These are phyloP conservation scores for Platygyra sinensis DNA, from an alignment of 64 coral and sea anemone species.

Conservation along the genomic window DNA sequence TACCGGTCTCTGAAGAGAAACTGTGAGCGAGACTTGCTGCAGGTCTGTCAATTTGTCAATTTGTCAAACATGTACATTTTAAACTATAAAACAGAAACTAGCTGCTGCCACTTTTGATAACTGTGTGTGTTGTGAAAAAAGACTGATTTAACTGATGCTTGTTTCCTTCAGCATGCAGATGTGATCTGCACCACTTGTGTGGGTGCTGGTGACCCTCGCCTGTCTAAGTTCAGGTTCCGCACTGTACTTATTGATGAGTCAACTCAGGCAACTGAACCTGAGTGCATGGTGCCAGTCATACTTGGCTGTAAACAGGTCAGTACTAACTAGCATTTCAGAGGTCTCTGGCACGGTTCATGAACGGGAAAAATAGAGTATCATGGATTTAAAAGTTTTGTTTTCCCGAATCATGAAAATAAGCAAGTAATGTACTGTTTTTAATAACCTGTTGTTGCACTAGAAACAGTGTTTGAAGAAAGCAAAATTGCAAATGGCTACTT, in stretches of 20 bases:
- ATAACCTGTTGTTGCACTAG: no score
- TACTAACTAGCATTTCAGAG: not conserved
- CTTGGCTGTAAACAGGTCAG: constrained; percentile 94
- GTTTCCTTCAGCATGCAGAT: constrained; percentile 81
- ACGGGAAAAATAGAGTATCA: no score
- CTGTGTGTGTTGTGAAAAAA: no score
- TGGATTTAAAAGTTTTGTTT: no score
- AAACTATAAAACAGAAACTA: no score
- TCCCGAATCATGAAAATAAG: no score
- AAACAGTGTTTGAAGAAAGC: no score
- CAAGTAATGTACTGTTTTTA: no score
- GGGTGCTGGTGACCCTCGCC: constrained; percentile 94
- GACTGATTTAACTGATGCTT: not conserved
- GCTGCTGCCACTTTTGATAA: no score
- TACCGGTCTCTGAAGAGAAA: constrained; percentile 97
- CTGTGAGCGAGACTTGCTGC: constrained; percentile 92
- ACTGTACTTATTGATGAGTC: constrained; percentile 98
- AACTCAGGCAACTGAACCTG: constrained; percentile 96
- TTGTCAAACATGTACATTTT: not conserved
- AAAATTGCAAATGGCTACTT: no score
- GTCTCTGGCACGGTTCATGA: no score
- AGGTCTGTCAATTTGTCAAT: constrained; percentile 60
- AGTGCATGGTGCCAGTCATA: constrained; percentile 98
- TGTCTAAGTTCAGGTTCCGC: constrained; percentile 98
- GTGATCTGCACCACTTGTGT: constrained; percentile 99